Percentiles rank a stretch among this genome's conserved stretches.
Evolutionary conservation across 2,113 vertebrate species (phyloP).

Genomic region (Boleophthalmus pectinirostris): DNA sequence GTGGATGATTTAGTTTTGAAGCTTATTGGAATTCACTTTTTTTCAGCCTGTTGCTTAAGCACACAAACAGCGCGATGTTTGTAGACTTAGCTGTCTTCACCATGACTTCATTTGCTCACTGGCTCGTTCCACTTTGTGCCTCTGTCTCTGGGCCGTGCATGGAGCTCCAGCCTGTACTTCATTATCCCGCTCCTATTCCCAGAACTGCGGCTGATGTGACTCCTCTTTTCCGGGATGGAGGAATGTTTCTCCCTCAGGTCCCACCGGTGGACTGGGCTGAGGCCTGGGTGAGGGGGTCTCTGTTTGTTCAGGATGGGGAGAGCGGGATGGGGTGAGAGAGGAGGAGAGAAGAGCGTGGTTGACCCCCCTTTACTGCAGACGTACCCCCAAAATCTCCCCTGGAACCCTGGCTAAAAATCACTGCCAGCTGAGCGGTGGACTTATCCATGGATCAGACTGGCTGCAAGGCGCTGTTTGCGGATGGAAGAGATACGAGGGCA

Average conservation of each 20-base stretch:
- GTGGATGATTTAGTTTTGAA: not conserved
- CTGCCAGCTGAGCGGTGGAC: slow-evolving; percentile 66
- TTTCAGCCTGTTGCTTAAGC: slow-evolving; percentile 30
- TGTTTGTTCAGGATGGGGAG: slow-evolving; percentile 68
- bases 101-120: slow-evolving; percentile 22
- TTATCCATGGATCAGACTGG: slow-evolving; percentile 54
- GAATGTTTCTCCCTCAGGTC: slow-evolving; percentile 73
- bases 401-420: slow-evolving; percentile 66
- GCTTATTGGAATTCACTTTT: slow-evolving; percentile 13
- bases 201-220: slow-evolving; percentile 72
- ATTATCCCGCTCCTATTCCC: slow-evolving; percentile 75
- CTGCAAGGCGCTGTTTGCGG: slow-evolving; percentile 30
- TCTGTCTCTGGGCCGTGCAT: slow-evolving; percentile 19
- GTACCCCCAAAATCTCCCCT: slow-evolving; percentile 35
- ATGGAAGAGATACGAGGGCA: slow-evolving; percentile 31
- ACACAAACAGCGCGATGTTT: not conserved
- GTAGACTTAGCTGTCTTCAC: slow-evolving; percentile 9
- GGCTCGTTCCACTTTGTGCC: slow-evolving; percentile 32
- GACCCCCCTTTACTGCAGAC: slow-evolving; percentile 1
- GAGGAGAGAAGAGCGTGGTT: slow-evolving; percentile 31
- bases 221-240: slow-evolving; percentile 74
- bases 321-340: slow-evolving; percentile 23
- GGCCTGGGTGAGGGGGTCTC: slow-evolving; percentile 57
- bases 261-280: slow-evolving; percentile 62
- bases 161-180: slow-evolving; percentile 68